Evolutionary conservation across 2,888 invertebrate genomes (phyloP), one percentile per base, ranked within the genome.

Genomic region (Drosophila helvetica): DNA sequence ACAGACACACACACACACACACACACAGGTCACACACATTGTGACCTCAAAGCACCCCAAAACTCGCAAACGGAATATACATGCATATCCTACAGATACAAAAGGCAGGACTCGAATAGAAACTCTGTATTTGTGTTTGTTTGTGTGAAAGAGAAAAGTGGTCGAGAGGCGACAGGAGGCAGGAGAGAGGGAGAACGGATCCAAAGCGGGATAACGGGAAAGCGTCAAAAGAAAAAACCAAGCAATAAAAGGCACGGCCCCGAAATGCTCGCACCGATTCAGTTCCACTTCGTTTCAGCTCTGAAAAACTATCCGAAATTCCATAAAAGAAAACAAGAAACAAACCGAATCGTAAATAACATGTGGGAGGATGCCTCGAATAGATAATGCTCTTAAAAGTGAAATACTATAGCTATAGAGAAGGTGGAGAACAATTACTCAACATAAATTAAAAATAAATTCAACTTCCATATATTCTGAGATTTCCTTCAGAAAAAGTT

Each of bases 1-100:
- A 53, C 42, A 50, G 30, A 38, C 54, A 15, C 27, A 10, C 30
- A 52, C 42, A 47, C 59, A 56, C 27, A 48, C 54, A 30, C 9
- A 43, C 45, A 51, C 33, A 45, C 45, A 55, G 51, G 15, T 19
- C 72, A 57, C 19, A 61, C 53, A 72, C 62, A 72, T 71, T 74
- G 66, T 75, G 79, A 85, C 86, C 84, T 78, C 75, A 83, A 83
- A 80, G 78, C 80, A 86, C 80, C 80, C 84, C 60, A 75, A 83
- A 88, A 76, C 77, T 66, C 25, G 54, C 54, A 74, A 65, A 74
- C 58, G 57, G 38, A 38, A 38, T 38, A 38, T 6, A 38, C 38
- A 38, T 15, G 15, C 33, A 38, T n/a, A 2, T 15, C 38, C 15
- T 7, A 2, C n/a, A 7, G 38, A n/a, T 45, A 65, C 60, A 70